phyloP scores from a whole-genome alignment of 2,797 vertebrate species.

The Sebastiscus tertius region DNA sequence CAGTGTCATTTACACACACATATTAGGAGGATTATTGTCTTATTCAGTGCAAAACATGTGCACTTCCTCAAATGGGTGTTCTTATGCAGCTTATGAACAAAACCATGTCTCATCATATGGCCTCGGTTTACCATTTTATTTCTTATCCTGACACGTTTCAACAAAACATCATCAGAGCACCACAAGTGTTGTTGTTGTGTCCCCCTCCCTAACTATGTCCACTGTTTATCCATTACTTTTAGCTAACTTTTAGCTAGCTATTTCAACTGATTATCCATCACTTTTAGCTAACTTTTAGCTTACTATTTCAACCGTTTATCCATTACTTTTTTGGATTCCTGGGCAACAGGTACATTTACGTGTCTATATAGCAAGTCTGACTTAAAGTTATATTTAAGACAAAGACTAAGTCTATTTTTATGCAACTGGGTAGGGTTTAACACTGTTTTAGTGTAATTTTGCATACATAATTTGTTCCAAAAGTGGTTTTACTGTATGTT shows the following conservation, averaged over 20 bases:
- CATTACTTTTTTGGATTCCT: no score
- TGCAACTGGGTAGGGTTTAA: background rate
- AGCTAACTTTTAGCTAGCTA: no score
- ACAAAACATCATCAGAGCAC: background rate
- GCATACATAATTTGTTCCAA: background rate
- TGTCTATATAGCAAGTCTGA: no score
- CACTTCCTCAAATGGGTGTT: background rate
- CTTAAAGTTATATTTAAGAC: no score
- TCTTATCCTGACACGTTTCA: background rate
- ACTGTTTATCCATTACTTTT: no score
- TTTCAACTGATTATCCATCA: no score
- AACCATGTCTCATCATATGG: no score
- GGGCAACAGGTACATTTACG: no score
- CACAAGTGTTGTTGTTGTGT: background rate
- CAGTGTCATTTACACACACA: background rate
- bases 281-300: no score
- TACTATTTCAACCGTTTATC: no score
- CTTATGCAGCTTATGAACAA: background rate
- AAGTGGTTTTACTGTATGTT: background rate
- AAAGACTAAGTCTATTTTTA: no score
- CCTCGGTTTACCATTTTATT: background rate
- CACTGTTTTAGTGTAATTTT: background rate
- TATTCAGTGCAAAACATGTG: background rate
- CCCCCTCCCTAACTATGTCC: background rate
- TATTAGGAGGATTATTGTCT: background rate